Evolutionary conservation across 2,113 vertebrate species (phyloP).

Genomic region (Heloderma charlesbogerti): DNA sequence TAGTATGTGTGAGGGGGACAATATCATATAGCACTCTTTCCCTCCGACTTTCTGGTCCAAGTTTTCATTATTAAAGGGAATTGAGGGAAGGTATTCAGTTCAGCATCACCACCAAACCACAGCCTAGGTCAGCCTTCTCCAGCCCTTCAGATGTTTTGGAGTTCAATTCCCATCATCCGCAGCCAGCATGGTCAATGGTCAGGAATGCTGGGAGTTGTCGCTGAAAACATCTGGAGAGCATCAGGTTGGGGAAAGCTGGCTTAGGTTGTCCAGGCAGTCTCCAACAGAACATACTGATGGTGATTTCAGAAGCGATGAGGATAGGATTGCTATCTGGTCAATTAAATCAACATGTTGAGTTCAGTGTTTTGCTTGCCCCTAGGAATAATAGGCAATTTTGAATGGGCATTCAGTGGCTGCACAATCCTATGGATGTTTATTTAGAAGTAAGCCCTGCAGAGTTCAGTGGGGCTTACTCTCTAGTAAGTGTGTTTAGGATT

Average conservation of each 20-base stretch:
- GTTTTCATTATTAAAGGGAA: not conserved
- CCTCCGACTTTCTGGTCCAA: not conserved
- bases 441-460: too few species aligned
- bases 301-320: not conserved
- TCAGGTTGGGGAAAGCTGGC: not conserved
- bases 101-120: too few species aligned
- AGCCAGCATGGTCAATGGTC: not conserved
- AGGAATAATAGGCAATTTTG: not conserved
- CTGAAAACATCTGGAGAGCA: too few species aligned
- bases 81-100: not conserved
- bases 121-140: not conserved
- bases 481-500: not conserved
- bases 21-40: too few species aligned
- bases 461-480: not conserved
- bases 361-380: not conserved
- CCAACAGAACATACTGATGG: not conserved
- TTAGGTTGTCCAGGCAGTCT: not conserved
- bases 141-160: not conserved
- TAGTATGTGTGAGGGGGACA: too few species aligned
- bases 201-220: not conserved
- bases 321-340: not conserved
- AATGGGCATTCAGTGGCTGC: not conserved
- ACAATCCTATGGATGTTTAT: not conserved
- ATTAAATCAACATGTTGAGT: not conserved
- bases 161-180: too few species aligned